Evolutionary conservation across 1,140 invertebrate genomes (phyloP).

Genomic region (Dermatophagoides farinae): DNA sequence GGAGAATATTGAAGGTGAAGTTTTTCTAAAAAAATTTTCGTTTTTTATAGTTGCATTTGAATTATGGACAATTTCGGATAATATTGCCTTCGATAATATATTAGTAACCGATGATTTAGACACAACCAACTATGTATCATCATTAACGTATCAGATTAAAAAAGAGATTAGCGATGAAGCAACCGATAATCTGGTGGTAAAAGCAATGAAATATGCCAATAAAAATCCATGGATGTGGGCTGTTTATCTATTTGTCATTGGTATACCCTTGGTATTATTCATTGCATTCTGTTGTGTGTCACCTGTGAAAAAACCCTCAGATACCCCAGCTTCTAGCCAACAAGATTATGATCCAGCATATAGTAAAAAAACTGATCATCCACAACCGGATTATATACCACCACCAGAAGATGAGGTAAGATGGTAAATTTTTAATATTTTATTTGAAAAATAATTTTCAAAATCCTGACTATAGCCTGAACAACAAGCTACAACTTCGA

Average conservation of each 20-base stretch:
- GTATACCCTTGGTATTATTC: constrained; percentile 52
- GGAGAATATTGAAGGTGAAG: neutral
- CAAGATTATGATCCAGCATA: neutral
- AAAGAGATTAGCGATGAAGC: constrained; percentile 50
- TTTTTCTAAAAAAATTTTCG: constrained; percentile 29
- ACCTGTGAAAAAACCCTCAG: constrained; percentile 21
- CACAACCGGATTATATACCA: neutral
- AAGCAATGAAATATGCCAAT: constrained; percentile 55
- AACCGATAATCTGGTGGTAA: constrained; percentile 52
- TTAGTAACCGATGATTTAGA: constrained; percentile 63
- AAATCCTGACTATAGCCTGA: no score
- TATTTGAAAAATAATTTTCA: neutral
- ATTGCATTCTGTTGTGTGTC: constrained; percentile 57
- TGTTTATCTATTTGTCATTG: constrained; percentile 55
- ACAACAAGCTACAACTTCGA: neutral
- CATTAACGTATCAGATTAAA: constrained; percentile 65
- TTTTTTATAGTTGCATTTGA: constrained; percentile 70
- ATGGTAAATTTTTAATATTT: neutral
- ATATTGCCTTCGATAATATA: constrained; percentile 86
- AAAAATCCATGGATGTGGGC: constrained; percentile 78
- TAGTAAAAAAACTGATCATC: constrained; percentile 3
- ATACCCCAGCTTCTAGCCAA: neutral
- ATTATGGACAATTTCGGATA: constrained; percentile 90
- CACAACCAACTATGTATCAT: constrained; percentile 58
- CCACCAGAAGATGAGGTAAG: neutral